Percentiles rank a stretch among this genome's conserved stretches.
Evolutionary conservation across 2,113 vertebrate genomes (phyloP).

Genomic region (Microcebus ravelobensis): DNA sequence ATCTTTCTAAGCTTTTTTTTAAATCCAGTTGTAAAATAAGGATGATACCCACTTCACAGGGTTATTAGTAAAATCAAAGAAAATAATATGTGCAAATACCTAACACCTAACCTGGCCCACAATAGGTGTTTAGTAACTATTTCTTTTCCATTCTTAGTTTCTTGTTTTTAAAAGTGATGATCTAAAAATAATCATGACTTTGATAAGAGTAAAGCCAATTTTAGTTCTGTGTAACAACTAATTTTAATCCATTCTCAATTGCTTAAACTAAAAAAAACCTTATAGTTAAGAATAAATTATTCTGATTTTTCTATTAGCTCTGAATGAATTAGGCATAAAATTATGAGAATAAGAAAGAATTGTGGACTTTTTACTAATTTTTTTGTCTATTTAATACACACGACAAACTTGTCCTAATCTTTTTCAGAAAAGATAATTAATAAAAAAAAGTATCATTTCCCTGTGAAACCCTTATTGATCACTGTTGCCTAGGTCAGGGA

Average conservation of each 20-base stretch:
- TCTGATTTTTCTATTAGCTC: constrained; percentile 36
- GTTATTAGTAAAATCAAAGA: constrained; percentile 8
- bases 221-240: not conserved
- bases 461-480: not conserved
- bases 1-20: constrained; percentile 20
- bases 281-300: constrained; percentile 16
- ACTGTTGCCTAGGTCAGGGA: not conserved
- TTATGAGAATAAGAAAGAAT: not conserved
- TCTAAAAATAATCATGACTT: constrained; percentile 23
- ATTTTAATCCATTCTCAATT: constrained; percentile 13
- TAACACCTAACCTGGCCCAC: not conserved
- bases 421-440: not conserved
- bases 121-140: not conserved
- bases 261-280: not conserved
- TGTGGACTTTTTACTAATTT: not conserved
- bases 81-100: not conserved
- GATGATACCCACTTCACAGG: not conserved
- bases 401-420: not conserved
- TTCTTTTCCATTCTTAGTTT: constrained; percentile 14
- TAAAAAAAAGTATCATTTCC: not conserved
- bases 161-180: not conserved
- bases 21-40: not conserved
- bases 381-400: not conserved
- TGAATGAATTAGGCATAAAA: constrained; percentile 6
- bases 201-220: constrained; percentile 3